Evolutionary conservation across 2,113 vertebrate genomes (phyloP).

Genomic region (Geococcyx californianus): DNA sequence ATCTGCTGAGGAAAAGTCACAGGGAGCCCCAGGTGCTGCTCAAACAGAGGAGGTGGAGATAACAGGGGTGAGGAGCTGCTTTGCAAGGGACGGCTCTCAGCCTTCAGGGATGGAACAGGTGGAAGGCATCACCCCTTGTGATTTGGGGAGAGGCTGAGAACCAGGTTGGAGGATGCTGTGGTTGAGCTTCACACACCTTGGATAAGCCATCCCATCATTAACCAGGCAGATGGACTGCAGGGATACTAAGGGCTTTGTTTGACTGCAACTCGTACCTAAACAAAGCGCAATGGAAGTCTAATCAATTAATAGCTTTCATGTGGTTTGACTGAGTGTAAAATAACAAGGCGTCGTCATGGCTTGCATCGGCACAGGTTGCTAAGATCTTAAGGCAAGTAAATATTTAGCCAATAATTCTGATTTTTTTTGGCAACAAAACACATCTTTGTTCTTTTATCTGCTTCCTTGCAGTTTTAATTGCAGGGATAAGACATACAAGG

Average conservation of each 20-base stretch:
- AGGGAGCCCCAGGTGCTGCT: neutral
- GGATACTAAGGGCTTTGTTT: neutral
- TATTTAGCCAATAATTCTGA: slow-evolving; percentile 23
- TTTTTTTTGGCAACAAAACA: neutral
- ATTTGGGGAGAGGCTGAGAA: neutral
- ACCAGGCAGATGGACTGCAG: neutral
- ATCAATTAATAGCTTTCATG: neutral
- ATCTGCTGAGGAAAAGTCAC: neutral
- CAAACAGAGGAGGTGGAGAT: neutral
- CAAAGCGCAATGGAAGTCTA: neutral
- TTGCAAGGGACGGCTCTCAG: neutral
- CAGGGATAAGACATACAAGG: neutral
- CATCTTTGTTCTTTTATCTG: neutral
- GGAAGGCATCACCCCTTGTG: accelerated
- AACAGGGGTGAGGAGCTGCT: neutral
- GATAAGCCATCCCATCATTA: neutral
- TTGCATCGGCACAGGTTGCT: neutral
- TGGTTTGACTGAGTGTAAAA: neutral
- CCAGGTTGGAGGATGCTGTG: neutral
- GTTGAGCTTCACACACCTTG: neutral
- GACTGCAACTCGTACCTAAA: neutral
- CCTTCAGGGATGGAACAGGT: neutral
- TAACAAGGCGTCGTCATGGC: neutral
- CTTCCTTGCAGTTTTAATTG: neutral
- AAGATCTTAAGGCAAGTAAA: slow-evolving; percentile 15